Conservation (phyloP, 37 sponge, comb jelly and placozoan species). For the Haliclona indistincta region DNA sequence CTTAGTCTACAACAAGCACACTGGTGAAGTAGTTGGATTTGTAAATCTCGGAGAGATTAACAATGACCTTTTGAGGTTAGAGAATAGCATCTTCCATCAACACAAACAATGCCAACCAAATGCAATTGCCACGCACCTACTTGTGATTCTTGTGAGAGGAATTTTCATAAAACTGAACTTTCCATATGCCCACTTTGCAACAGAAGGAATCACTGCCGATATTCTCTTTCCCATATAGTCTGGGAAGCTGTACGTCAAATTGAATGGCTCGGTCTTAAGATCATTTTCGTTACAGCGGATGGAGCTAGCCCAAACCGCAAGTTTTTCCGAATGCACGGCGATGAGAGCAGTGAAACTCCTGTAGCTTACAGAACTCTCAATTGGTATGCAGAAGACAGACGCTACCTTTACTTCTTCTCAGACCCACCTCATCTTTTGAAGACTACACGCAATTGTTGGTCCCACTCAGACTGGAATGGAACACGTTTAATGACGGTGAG, state of each 20-base stretch:
- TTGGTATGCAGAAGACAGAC: neutral
- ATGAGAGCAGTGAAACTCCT: neutral
- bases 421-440: conserved; percentile 24
- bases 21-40: neutral
- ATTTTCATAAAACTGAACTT: neutral
- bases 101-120: neutral
- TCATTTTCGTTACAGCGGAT: conserved; percentile 8
- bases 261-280: neutral
- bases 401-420: conserved; percentile 4
- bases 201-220: conserved; percentile 2
- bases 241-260: conserved; percentile 6
- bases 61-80: neutral
- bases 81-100: no score
- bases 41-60: conserved; percentile 12
- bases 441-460: conserved; percentile 15
- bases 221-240: neutral
- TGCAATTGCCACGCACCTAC: no score
- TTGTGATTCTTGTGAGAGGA: no score
- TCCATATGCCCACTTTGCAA: neutral
- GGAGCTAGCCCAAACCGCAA: conserved; percentile 14
- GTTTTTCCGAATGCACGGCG: conserved; percentile 23
- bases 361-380: neutral
- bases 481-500: conserved; percentile 16
- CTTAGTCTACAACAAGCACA: neutral
- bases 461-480: conserved; percentile 3